Base-by-base conservation (phyloP, 2,113 vertebrate species). In the Sebastes schlegelii region DNA sequence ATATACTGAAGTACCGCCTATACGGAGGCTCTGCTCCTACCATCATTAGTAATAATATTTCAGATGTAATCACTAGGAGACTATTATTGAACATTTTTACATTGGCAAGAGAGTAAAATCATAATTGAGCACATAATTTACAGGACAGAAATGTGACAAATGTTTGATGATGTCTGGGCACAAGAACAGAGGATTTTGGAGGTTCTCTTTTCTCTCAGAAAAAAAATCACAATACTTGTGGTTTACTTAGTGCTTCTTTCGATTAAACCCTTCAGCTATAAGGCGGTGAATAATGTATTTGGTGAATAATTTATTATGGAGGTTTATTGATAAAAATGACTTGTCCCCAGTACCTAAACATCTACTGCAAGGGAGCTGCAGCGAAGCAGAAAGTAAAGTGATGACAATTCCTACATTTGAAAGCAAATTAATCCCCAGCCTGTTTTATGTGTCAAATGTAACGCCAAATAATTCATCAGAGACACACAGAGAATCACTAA, bases 31-130 rank as follows among this genome's bases (percentile, higher is more conserved):
- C 64, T 63, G 51, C 55, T 75, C 68, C 66, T 80, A 49, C 68
- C 34, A 92, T 88, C 84, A 90, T 89, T 89, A 78, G 72, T 89
- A 87, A 90, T 88, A 67, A 89, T 91, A 92, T 85, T 91, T 85
- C 43, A 86, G 79, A 89, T 86, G 72, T 74, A 89, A 93, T 91
- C 79, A 85, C 66, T n/a, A 77, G 54, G 76, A 86, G 71, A 80
- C 80, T 64, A 83, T 88, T 77, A 88, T 68, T 84, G 82, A 83
- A 86, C 82, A 58, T 89, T 84, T 80, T 81, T 74, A 51, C 63
- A 79, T 60, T 17, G 78, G 70, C 61, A 65, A 54, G 21, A 60
- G 43, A 85, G 40, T 86, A 65, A 83, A 89, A 84, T 79, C 77
- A 76, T 84, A 88, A 92, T 93, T 79, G 78, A 76, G 17, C 2